Conservation (phyloP, 2,888 invertebrate genomes). For the Alloplasta piceator region DNA sequence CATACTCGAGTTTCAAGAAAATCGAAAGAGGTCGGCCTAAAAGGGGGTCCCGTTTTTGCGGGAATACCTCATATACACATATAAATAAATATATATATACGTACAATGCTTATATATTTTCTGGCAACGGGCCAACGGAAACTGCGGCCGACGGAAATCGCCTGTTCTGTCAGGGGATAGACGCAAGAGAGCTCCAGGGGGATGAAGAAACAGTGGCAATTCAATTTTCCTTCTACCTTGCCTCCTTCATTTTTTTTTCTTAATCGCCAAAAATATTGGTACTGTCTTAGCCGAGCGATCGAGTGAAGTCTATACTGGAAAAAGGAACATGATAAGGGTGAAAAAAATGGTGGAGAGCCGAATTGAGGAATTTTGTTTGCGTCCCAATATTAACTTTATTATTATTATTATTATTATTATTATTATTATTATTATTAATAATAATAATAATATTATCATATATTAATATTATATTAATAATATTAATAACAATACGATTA, state of each 20-base stretch:
- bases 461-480: too few relatives aligned
- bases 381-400: too few relatives aligned
- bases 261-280: slow-evolving; percentile 80
- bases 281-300: slow-evolving; percentile 48
- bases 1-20: too few relatives aligned
- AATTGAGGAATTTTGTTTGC: too few relatives aligned
- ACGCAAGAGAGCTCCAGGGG: slow-evolving; percentile 46
- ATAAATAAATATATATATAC: neutral
- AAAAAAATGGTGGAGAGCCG: slow-evolving; percentile 17
- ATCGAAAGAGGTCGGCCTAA: too few relatives aligned
- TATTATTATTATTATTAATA: too few relatives aligned
- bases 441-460: too few relatives aligned
- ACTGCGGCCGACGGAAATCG: slow-evolving; percentile 67
- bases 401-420: too few relatives aligned
- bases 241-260: slow-evolving; percentile 61
- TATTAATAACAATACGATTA: slow-evolving; percentile 19
- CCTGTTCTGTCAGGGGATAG: slow-evolving; percentile 54
- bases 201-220: slow-evolving; percentile 70
- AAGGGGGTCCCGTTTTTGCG: too few relatives aligned
- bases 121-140: slow-evolving; percentile 79
- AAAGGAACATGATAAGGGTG: slow-evolving; percentile 17
- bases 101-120: slow-evolving; percentile 72
- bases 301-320: slow-evolving; percentile 21
- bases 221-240: too few relatives aligned
- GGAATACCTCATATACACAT: neutral